These are phyloP conservation scores for Mamestra brassicae DNA, from an alignment of 2,888 invertebrate species.

Conservation along the genomic window DNA sequence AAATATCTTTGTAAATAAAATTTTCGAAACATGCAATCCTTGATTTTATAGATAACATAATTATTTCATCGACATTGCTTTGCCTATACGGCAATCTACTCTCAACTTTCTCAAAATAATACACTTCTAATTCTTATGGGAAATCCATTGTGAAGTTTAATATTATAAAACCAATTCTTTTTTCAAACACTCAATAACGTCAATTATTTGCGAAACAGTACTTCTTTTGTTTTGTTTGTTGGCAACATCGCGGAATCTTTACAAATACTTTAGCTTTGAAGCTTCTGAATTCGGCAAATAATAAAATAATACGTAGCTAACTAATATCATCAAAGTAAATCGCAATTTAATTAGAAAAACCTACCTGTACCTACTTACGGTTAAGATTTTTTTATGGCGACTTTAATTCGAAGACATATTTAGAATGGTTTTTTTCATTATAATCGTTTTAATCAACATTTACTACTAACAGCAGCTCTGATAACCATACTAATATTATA, in stretches of 20 bases:
- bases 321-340: constrained; percentile 57
- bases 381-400: background rate
- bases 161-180: constrained; percentile 18
- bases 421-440: background rate
- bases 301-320: constrained; percentile 42
- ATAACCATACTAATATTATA: too few species aligned
- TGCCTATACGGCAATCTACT: too few species aligned
- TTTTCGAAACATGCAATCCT: too few species aligned
- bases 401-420: background rate
- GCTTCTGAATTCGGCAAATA: constrained; percentile 59
- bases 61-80: too few species aligned
- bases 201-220: constrained; percentile 21
- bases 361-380: background rate
- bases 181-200: background rate
- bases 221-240: constrained; percentile 49
- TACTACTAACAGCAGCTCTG: too few species aligned
- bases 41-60: too few species aligned
- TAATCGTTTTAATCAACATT: too few species aligned
- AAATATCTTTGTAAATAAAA: too few species aligned
- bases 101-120: background rate
- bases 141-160: background rate
- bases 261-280: constrained; percentile 67
- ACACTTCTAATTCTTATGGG: background rate
- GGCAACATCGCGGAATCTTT: constrained; percentile 54
- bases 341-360: constrained; percentile 4